Evolutionary conservation across 2,888 invertebrate species (phyloP).

Genomic region (Linnaemya tessellans): DNA sequence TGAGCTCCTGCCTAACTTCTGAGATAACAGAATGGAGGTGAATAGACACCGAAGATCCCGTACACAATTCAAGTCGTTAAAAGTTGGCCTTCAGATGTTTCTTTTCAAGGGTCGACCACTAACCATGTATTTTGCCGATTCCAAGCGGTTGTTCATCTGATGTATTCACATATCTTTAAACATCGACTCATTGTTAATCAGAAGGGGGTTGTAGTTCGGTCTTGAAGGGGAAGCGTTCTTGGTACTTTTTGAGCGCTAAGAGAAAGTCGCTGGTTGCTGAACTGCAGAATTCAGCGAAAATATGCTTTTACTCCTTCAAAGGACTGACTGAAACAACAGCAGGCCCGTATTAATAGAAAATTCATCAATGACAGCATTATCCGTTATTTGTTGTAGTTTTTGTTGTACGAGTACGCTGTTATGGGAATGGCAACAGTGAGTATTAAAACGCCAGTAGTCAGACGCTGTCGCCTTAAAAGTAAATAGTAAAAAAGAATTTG

Average conservation of each 20-base stretch:
- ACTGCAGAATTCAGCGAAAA: constrained; percentile 29
- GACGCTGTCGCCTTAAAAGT: constrained; percentile 37
- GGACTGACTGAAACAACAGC: not conserved
- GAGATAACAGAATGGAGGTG: no score
- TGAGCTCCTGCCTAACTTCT: no score
- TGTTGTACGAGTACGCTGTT: not conserved
- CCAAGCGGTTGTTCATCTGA: no score
- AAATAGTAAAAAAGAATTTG: constrained; percentile 43
- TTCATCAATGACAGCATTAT: constrained; percentile 67
- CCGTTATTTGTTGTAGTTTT: constrained; percentile 13
- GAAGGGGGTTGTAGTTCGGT: no score
- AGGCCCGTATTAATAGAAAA: constrained; percentile 36
- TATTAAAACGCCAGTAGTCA: constrained; percentile 28
- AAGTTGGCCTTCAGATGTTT: no score
- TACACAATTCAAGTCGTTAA: no score
- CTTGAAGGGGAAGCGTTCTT: not conserved
- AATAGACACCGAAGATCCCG: no score
- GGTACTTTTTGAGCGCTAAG: not conserved
- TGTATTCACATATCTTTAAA: no score
- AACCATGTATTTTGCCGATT: no score
- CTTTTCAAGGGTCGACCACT: no score
- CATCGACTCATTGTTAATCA: not conserved
- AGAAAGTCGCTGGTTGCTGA: not conserved
- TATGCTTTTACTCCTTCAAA: constrained; percentile 25
- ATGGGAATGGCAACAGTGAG: constrained; percentile 56